Conservation (phyloP, 2,888 invertebrate species). For the Drosophila merina region DNA sequence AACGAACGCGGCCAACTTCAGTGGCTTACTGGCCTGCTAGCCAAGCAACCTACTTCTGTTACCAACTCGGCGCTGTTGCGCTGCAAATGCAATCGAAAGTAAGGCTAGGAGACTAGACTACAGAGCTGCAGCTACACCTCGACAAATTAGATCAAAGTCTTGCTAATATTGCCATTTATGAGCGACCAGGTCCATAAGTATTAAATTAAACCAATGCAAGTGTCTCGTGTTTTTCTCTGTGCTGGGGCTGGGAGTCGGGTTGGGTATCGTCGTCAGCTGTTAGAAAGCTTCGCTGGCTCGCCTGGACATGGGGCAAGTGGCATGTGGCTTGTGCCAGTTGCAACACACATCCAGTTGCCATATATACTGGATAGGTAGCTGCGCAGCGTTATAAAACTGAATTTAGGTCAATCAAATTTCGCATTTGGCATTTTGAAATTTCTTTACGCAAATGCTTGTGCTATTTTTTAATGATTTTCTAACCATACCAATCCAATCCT, state of each 20-base stretch:
- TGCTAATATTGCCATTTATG: background rate
- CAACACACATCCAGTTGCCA: slow-evolving; percentile 66
- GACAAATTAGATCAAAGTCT: background rate
- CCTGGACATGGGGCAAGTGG: slow-evolving; percentile 34
- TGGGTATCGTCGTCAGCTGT: slow-evolving; percentile 65
- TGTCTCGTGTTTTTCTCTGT: background rate
- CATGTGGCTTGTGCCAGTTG: slow-evolving; percentile 50
- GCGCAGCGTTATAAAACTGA: slow-evolving; percentile 64
- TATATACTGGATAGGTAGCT: slow-evolving; percentile 62
- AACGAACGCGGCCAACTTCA: slow-evolving; percentile 48
- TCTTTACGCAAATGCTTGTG: slow-evolving; percentile 74
- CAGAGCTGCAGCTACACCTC: slow-evolving; percentile 37
- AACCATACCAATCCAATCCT: slow-evolving; percentile 37
- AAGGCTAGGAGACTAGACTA: slow-evolving; percentile 66
- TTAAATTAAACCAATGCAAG: background rate
- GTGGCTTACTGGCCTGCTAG: slow-evolving; percentile 66
- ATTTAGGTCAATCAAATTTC: slow-evolving; percentile 75
- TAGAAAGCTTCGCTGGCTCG: slow-evolving; percentile 53
- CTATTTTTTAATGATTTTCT: slow-evolving; percentile 74
- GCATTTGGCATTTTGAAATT: slow-evolving; percentile 70
- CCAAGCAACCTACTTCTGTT: slow-evolving; percentile 73
- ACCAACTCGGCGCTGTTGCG: background rate
- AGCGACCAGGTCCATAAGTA: background rate
- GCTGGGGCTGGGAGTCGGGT: slow-evolving; percentile 32
- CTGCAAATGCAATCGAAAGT: slow-evolving; percentile 72